Evolutionary conservation across 2,797 vertebrate species (phyloP), one percentile per base, ranked within the genome.

Genomic region (Nothura maculosa): DNA sequence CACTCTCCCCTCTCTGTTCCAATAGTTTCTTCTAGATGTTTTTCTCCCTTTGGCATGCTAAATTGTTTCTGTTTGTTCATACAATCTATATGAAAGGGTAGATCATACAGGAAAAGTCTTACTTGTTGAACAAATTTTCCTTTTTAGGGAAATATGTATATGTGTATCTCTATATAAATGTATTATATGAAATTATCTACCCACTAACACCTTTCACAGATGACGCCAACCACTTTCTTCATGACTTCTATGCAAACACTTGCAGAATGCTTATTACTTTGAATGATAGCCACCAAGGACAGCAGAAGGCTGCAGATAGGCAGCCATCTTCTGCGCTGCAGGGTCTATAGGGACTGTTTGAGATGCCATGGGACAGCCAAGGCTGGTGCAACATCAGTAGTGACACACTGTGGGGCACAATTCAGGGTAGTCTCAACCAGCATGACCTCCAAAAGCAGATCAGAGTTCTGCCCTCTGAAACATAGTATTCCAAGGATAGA

Each of bases 51-150:
- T 54, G 28, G 28, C 52, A 30, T 54, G 16, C 27, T 19, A 30
- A 54, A 7, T 54, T 54, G 9, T 54, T 54, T 54, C 52, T 54
- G 52, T 30, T 54, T 54, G 28, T 30, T 30, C 52, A 54, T 28
- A 54, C 27, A 54, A 54, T 30, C 28, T 28, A 54, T 54, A 54
- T 30, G 52, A 54, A 28, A 30, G 28, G 30, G 52, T 54, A 30
- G 16, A 54, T 28, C 52, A 54, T 9, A 25, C 28, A 16, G 21
- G 10, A 86, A 10, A 40, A 58, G 74, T 68, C 12, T 81, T 61
- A 2, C 63, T 42, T 27, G 8, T 9, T 4, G 0, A 1, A 13
- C 34, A 68, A 28, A 12, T 28, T 68, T 50, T 36, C 6, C 32
- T 62, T 52, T 92, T 54, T 62, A 78, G 7, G 57, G 16, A 36